Evolutionary conservation across 1,140 invertebrate genomes (phyloP).

Genomic region (Branchinecta lindahli): DNA sequence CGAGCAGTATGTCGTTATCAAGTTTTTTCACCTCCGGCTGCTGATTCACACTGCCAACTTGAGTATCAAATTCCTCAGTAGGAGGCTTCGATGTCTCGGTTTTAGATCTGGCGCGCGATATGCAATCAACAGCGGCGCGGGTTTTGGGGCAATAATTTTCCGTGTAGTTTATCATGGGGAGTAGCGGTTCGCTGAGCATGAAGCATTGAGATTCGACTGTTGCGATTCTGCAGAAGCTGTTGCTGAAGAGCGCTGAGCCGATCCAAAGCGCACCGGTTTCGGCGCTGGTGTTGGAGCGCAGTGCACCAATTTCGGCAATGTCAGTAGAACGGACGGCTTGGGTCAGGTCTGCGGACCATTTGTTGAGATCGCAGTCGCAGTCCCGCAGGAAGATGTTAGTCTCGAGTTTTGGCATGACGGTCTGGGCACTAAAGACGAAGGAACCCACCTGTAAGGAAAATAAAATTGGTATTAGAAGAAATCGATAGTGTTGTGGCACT

Average conservation of each 20-base stretch:
- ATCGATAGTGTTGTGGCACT: too few species aligned
- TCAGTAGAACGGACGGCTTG: slow-evolving; percentile 1
- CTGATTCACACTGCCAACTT: neutral
- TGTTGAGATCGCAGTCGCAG: slow-evolving; percentile 3
- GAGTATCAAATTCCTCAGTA: neutral
- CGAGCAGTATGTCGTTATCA: neutral
- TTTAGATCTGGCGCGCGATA: neutral
- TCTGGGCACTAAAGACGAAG: neutral
- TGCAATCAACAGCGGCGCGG: neutral
- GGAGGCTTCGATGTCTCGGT: neutral
- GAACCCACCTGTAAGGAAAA: neutral
- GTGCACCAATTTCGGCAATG: neutral
- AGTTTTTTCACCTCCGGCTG: neutral
- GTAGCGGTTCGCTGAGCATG: neutral
- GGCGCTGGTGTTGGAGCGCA: neutral
- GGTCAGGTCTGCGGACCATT: neutral
- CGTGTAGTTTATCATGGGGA: neutral
- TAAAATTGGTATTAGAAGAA: neutral
- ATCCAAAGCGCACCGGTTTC: neutral
- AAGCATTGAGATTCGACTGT: neutral
- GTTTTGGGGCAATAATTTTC: slow-evolving; percentile 2
- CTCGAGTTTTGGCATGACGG: neutral
- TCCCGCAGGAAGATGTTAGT: neutral
- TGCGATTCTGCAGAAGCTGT: neutral
- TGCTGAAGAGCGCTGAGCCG: neutral